A percentile compares a stretch with the other conserved stretches of the same genome.
Conservation (phyloP, 2,113 vertebrate species). For the Pungitius pungitius region DNA sequence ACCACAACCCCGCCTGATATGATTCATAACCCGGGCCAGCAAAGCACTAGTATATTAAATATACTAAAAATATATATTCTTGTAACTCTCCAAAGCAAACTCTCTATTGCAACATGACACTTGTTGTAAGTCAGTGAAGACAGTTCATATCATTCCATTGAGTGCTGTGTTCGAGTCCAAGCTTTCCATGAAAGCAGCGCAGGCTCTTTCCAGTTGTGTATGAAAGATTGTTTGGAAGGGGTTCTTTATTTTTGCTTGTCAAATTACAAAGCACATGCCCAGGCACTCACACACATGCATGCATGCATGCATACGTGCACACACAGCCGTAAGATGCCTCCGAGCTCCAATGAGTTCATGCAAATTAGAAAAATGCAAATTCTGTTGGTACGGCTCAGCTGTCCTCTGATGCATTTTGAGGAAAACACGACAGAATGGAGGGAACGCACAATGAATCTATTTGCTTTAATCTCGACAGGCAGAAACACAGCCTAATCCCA, state of each 20-base stretch:
- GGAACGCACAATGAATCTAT: slow-evolving; percentile 50
- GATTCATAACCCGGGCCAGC: slow-evolving; percentile 65
- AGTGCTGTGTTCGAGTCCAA: slow-evolving; percentile 16
- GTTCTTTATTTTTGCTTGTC: slow-evolving; percentile 65
- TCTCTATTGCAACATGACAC: slow-evolving; percentile 43
- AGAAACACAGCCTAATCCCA: slow-evolving; percentile 66
- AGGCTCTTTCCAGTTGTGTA: slow-evolving; percentile 24
- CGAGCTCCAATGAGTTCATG: slow-evolving; percentile 70
- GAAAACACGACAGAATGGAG: slow-evolving; percentile 56
- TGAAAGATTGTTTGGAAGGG: slow-evolving; percentile 40
- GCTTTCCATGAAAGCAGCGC: slow-evolving; percentile 29
- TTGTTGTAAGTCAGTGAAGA: slow-evolving; percentile 24
- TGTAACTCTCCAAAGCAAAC: slow-evolving; percentile 52
- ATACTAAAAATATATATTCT: slow-evolving; percentile 18
- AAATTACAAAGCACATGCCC: slow-evolving; percentile 47
- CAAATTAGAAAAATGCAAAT: slow-evolving; percentile 74
- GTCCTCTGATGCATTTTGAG: slow-evolving; percentile 59
- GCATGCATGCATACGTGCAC: slow-evolving; percentile 50
- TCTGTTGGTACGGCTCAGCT: slow-evolving; percentile 50
- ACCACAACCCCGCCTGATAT: slow-evolving; percentile 66
- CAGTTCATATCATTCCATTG: slow-evolving; percentile 30
- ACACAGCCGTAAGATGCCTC: slow-evolving; percentile 61
- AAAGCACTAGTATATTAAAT: slow-evolving; percentile 61
- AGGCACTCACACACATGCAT: slow-evolving; percentile 11
- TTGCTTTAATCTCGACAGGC: slow-evolving; percentile 65